Evolutionary conservation across 2,797 vertebrate species (phyloP).

Genomic region (Erpetoichthys calabaricus): DNA sequence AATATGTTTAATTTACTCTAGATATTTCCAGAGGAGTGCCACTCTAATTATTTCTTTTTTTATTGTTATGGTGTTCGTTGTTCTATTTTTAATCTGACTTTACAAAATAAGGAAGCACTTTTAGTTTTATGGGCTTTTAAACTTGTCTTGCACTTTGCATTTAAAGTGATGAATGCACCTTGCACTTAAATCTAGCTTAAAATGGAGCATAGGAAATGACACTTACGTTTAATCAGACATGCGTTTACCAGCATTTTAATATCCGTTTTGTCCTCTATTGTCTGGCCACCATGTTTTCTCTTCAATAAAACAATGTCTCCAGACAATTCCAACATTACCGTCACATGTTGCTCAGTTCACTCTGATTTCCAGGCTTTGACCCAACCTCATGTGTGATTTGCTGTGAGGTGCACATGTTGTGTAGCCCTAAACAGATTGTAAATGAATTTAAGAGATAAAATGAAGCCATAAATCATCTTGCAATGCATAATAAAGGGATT

Average conservation of each 20-base stretch:
- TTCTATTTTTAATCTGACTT: no score
- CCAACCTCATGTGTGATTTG: neutral
- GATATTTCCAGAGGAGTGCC: no score
- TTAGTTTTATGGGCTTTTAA: no score
- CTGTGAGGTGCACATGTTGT: neutral
- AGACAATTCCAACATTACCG: neutral
- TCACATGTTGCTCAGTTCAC: neutral
- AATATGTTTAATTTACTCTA: no score
- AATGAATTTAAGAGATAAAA: conserved; percentile 1
- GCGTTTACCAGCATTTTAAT: neutral
- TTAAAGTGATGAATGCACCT: no score
- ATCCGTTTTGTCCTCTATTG: neutral
- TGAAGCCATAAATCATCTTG: conserved; percentile 6
- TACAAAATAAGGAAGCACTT: no score
- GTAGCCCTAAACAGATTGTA: neutral
- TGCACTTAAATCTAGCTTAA: no score
- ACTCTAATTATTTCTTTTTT: no score
- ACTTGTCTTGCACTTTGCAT: no score
- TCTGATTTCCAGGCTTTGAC: neutral
- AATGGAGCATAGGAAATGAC: no score
- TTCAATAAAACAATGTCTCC: neutral
- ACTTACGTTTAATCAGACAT: no score
- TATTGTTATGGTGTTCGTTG: no score
- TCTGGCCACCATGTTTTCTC: neutral
- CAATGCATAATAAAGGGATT: conserved; percentile 1